Evolutionary conservation across 2,888 invertebrate species (phyloP).

Genomic region (Craniophora ligustri): DNA sequence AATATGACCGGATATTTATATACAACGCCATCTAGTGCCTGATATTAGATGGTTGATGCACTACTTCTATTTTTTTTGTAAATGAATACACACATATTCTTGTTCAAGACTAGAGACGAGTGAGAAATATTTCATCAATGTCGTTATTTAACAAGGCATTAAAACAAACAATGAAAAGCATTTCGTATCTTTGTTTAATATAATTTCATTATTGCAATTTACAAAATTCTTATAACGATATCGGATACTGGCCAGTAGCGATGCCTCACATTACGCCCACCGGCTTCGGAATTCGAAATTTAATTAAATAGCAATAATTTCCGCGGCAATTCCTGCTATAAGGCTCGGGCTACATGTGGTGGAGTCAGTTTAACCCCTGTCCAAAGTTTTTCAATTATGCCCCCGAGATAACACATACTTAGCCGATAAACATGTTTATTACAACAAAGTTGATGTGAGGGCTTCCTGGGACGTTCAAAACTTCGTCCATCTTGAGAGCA

Average conservation of each 20-base stretch:
- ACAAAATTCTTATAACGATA: not conserved
- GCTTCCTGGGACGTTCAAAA: slow-evolving; percentile 33
- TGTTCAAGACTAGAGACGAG: too few species aligned
- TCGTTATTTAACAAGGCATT: too few species aligned
- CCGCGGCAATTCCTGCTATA: slow-evolving; percentile 16
- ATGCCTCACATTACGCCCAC: not conserved
- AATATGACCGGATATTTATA: too few species aligned
- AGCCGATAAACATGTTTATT: slow-evolving; percentile 76
- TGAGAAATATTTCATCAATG: too few species aligned
- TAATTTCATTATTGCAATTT: too few species aligned
- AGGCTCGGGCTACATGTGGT: slow-evolving; percentile 49
- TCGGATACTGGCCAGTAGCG: not conserved
- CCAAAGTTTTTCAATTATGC: slow-evolving; percentile 86
- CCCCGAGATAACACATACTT: slow-evolving; percentile 72
- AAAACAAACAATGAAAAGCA: too few species aligned
- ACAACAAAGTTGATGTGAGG: slow-evolving; percentile 62
- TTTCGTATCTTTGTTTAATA: too few species aligned
- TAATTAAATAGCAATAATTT: slow-evolving; percentile 31
- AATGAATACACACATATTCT: too few species aligned
- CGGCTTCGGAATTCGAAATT: slow-evolving; percentile 5
- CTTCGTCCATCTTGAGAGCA: slow-evolving; percentile 23
- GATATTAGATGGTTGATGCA: too few species aligned
- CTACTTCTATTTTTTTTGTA: too few species aligned
- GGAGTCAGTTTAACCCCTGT: slow-evolving; percentile 74
- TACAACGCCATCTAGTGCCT: too few species aligned